These are phyloP conservation scores for Episyrphus balteatus DNA, from an alignment of 1,140 invertebrate species.

Conservation along the genomic window DNA sequence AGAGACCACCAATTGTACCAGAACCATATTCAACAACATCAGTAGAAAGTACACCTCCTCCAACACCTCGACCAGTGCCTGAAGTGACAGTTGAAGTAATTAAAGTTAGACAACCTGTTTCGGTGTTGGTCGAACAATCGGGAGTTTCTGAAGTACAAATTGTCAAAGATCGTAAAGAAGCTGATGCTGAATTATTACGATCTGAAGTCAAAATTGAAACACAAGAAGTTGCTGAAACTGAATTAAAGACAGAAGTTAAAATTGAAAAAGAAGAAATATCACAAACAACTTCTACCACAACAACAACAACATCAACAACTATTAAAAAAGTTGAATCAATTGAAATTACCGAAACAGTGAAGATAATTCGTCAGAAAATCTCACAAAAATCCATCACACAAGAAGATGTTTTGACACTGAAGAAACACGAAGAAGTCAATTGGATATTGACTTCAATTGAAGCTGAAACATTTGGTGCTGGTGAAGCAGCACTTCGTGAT, in stretches of 20 bases:
- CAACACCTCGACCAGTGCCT: constrained; percentile 9
- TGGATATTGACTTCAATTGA: constrained; percentile 61
- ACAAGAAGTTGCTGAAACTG: constrained; percentile 28
- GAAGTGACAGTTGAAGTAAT: constrained; percentile 28
- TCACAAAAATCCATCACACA: constrained; percentile 23
- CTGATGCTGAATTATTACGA: constrained; percentile 14
- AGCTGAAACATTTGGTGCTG: constrained; percentile 65
- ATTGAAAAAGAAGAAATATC: constrained; percentile 16
- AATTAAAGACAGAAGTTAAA: constrained; percentile 10
- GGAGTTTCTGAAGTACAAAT: constrained; percentile 36
- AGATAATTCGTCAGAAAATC: constrained; percentile 29
- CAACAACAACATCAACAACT: constrained; percentile 15
- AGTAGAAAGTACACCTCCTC: constrained; percentile 14
- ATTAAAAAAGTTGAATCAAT: constrained; percentile 8
- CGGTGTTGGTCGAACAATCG: constrained; percentile 38
- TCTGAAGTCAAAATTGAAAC: constrained; percentile 29
- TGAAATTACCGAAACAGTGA: constrained; percentile 25
- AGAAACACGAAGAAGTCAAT: constrained; percentile 50
- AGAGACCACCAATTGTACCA: constrained; percentile 15
- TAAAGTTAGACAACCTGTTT: constrained; percentile 25
- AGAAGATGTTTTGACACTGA: constrained; percentile 27
- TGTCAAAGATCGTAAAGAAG: constrained; percentile 28
- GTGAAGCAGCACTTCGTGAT: constrained; percentile 63
- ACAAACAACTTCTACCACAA: constrained; percentile 7
- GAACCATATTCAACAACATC: constrained; percentile 1